Evolutionary conservation across 2,797 vertebrate genomes (phyloP).

Genomic region (Oreochromis grahami): DNA sequence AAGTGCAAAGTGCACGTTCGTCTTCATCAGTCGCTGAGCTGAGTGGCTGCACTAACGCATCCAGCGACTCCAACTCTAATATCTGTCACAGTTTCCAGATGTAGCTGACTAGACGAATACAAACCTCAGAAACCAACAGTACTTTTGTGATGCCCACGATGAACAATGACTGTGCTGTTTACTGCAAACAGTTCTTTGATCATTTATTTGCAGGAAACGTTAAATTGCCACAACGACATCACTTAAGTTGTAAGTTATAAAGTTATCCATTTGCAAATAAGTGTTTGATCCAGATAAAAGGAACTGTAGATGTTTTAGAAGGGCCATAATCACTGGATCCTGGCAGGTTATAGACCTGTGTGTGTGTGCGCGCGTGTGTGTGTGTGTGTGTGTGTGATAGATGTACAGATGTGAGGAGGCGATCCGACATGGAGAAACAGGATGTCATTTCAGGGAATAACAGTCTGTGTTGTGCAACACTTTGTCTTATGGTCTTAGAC

Average conservation of each 20-base stretch:
- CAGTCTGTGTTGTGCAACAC: no score
- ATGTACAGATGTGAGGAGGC: no score
- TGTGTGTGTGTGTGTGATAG: no score
- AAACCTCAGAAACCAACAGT: background rate
- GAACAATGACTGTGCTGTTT: background rate
- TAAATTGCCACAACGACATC: background rate
- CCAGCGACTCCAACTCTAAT: background rate
- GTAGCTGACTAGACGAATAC: background rate
- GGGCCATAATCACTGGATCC: background rate
- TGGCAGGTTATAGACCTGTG: no score
- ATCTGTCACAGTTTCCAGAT: background rate
- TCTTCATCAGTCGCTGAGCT: background rate
- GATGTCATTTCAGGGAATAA: no score
- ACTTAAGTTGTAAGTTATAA: background rate
- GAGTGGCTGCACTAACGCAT: background rate
- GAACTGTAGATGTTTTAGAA: background rate
- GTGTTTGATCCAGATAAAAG: background rate
- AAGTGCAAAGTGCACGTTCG: background rate
- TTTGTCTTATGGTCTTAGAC: no score
- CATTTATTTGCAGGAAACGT: background rate
- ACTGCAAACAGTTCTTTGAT: background rate
- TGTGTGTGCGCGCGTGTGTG: rapidly evolving
- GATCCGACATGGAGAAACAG: no score
- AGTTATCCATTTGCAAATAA: background rate
- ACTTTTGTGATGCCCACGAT: background rate